These are phyloP conservation scores for Psittacus erithacus DNA, from an alignment of 2,113 vertebrate genomes.

Conservation along the genomic window DNA sequence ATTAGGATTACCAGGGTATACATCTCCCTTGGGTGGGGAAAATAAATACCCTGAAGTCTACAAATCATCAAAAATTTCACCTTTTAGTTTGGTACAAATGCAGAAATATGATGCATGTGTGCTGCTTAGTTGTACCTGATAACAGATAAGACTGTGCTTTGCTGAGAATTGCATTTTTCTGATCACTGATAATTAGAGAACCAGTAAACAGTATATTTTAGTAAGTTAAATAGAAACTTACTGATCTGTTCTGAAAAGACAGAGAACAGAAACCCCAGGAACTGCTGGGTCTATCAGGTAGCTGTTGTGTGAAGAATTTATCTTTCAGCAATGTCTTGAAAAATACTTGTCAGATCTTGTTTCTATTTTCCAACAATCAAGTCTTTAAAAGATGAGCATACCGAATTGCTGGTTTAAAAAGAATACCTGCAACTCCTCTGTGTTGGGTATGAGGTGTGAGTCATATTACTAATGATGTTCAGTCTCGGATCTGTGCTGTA, in stretches of 20 bases:
- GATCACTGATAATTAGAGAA: not conserved
- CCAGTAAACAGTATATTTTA: not conserved
- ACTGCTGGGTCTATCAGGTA: not conserved
- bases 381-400: not conserved
- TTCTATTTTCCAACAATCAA: not conserved
- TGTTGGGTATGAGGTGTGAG: not conserved
- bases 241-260: not conserved
- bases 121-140: not conserved
- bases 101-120: rapidly evolving
- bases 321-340: not conserved
- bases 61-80: not conserved
- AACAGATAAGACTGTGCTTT: not conserved
- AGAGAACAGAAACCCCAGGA: not conserved
- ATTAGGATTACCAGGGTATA: not conserved
- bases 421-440: not conserved
- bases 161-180: not conserved
- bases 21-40: not conserved
- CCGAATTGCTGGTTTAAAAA: not conserved
- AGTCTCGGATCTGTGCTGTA: not conserved
- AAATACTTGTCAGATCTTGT: not conserved
- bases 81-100: not conserved
- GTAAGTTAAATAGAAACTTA: not conserved
- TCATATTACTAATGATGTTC: not conserved
- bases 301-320: not conserved
- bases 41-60: not conserved